Conservation (phyloP, 2,797 vertebrate genomes). For the Dendrocincla tyrannina region DNA sequence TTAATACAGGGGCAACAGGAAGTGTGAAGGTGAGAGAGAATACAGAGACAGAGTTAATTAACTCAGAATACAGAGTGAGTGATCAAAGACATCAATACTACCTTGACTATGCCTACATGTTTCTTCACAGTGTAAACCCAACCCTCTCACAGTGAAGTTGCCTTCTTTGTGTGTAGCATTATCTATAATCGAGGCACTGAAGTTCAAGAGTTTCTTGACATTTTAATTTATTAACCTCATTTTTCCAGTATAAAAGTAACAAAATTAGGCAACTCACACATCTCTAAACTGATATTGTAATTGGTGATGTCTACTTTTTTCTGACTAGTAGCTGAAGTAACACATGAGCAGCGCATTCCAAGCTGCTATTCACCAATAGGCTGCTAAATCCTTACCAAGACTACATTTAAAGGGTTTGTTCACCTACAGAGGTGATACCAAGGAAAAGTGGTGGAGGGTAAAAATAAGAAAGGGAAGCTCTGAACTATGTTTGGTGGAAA, state of each 20-base stretch:
- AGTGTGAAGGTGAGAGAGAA: background rate
- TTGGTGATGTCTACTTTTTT: background rate
- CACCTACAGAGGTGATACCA: background rate
- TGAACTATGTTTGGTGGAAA: background rate
- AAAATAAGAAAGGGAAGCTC: background rate
- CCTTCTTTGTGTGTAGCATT: background rate
- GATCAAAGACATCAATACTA: background rate
- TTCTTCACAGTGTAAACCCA: background rate
- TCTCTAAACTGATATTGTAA: background rate
- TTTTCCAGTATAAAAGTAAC: background rate
- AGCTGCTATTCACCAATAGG: background rate
- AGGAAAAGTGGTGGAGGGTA: rapidly evolving
- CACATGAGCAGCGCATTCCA: background rate
- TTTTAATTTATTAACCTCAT: background rate
- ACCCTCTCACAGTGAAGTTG: background rate
- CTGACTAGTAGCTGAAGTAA: background rate
- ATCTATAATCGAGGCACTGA: background rate
- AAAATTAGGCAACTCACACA: background rate
- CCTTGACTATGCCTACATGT: rapidly evolving
- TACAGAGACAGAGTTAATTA: background rate
- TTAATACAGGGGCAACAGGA: background rate
- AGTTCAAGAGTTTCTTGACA: background rate
- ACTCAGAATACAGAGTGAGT: background rate
- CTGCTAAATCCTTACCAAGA: background rate
- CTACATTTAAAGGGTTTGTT: background rate